Percentiles rank a stretch among this genome's conserved stretches.
These are phyloP conservation scores for Pteruthius melanotis DNA, from an alignment of 2,113 vertebrate species.

Conservation along the genomic window DNA sequence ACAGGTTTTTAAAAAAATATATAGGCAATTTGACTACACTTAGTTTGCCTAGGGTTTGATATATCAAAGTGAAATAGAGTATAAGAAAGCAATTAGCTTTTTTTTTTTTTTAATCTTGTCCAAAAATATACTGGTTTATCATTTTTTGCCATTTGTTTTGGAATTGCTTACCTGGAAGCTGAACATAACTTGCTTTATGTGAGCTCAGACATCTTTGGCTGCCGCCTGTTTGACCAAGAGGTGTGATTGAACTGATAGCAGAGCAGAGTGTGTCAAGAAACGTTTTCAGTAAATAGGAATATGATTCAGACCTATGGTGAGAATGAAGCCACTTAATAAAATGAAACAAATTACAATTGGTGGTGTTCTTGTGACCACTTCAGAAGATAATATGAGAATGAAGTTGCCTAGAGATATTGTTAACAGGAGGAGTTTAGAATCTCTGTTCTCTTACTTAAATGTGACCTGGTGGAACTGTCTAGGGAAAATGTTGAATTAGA, in stretches of 20 bases:
- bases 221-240: not conserved
- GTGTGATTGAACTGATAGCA: not conserved
- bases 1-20: fast-evolving
- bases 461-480: not conserved
- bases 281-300: not conserved
- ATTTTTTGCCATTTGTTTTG: not conserved
- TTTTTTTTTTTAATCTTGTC: not conserved
- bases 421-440: not conserved
- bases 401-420: not conserved
- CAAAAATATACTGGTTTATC: not conserved
- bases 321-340: not conserved
- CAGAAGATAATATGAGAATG: not conserved
- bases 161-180: not conserved
- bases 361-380: not conserved
- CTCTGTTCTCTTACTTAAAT: not conserved
- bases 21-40: not conserved
- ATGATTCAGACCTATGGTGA: not conserved
- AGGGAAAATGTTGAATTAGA: not conserved
- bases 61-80: not conserved
- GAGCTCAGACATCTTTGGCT: not conserved
- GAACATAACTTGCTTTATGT: not conserved
- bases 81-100: not conserved
- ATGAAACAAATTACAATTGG: not conserved
- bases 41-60: not conserved
- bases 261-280: not conserved